Evolutionary conservation across 2,113 vertebrate genomes (phyloP), one percentile per base, ranked within the genome.

Genomic region (Spea multiplicata): DNA sequence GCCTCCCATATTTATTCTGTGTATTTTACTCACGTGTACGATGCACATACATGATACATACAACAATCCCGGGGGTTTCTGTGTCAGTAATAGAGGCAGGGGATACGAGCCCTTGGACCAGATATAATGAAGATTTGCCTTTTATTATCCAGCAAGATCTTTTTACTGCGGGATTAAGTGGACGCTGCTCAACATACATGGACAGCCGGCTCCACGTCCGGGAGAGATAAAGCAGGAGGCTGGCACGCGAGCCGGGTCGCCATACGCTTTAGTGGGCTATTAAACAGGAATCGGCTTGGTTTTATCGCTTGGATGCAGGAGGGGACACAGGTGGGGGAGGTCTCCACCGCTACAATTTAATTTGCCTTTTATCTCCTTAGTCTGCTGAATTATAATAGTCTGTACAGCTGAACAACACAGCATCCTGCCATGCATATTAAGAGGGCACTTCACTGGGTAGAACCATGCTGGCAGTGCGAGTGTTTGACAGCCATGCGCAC

Each of bases 321-420:
- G 73, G 73, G 69, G 14, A 69, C 62, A 45, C 55, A 53, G 81
- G 76, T 75, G 59, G 55, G 73, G 73, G 73, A 62, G 44, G 50
- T 47, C 46, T 57, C 10, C 71, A 12, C 49, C 6, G 77, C 44
- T 66, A 79, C 77, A 79, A 73, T 79, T 73, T 73, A 49, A 79
- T 79, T 79, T 79, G 50, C 71, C 76, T 79, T 79, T 79, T 79
- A 79, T 79, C 70, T 79, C 49, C 46, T 64, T 73, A 73, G 70
- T 72, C 77, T 57, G 49, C 62, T 79, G 71, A 79, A 66, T 73
- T 73, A 79, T 79, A 73, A 79, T 79, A 62, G 59, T 16, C 69
- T 80, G 64, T 67, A 67, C 71, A 67, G 49, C 64, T 5, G 71
- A 73, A 59, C 50, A 73, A 66, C 70, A 14, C 8, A n/a, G 70